These are phyloP conservation scores for Bathynomus jamesi DNA, from an alignment of 1,140 invertebrate species.

Conservation along the genomic window DNA sequence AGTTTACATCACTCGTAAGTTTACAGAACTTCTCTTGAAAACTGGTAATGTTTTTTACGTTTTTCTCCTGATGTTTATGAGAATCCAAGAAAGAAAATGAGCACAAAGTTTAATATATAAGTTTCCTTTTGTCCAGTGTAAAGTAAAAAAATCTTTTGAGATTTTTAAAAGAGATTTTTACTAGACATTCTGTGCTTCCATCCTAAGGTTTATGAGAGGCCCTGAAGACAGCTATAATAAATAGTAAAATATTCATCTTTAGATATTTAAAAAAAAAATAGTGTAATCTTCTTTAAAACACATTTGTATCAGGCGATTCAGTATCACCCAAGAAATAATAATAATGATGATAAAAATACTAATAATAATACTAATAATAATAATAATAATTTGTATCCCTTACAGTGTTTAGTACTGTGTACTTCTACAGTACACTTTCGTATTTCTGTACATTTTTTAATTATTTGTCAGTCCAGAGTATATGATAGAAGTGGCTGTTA, in stretches of 20 bases:
- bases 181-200: background rate
- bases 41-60: too few relatives aligned
- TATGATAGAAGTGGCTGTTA: background rate
- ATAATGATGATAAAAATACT: background rate
- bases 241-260: background rate
- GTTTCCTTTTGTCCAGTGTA: too few relatives aligned
- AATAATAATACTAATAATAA: constrained; percentile 1
- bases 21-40: too few relatives aligned
- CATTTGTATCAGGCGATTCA: background rate
- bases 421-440: background rate
- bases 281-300: background rate
- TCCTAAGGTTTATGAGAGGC: background rate
- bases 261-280: background rate
- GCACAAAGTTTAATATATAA: too few relatives aligned
- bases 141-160: background rate
- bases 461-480: background rate
- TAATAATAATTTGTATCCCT: background rate
- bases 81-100: too few relatives aligned
- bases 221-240: background rate
- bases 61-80: too few relatives aligned
- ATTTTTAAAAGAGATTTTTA: background rate
- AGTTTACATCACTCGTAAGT: too few relatives aligned
- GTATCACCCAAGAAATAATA: background rate
- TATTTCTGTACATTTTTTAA: background rate
- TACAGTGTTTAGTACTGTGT: background rate